Conservation (phyloP, 2,797 vertebrate species). For the Acipenser transmontanus region DNA sequence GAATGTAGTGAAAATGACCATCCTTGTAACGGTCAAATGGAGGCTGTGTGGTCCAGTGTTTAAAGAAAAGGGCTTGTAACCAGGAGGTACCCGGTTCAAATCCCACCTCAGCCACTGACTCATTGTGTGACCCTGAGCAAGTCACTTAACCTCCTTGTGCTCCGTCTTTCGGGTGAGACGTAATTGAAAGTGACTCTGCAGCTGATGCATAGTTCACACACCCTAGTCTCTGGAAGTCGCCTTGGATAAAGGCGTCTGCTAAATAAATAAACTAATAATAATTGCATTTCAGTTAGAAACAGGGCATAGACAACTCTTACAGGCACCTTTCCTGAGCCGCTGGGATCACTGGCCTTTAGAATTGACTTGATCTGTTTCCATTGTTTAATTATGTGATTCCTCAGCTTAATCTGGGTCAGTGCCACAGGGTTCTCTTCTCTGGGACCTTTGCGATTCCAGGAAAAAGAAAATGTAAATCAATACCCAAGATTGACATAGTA, state of each 20-base stretch:
- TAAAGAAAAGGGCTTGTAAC: no score
- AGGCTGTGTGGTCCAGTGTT: no score
- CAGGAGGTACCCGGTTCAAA: no score
- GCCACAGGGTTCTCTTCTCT: slow-evolving; percentile 15
- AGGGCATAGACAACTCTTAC: slow-evolving; percentile 25
- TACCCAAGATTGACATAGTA: not conserved
- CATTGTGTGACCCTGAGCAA: no score
- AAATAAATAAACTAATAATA: no score
- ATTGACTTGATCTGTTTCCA: slow-evolving; percentile 26
- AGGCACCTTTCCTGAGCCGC: slow-evolving; percentile 22
- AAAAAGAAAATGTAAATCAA: not conserved
- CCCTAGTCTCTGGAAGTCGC: no score
- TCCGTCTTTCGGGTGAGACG: no score
- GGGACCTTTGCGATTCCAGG: not conserved
- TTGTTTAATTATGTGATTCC: slow-evolving; percentile 18
- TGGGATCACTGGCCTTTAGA: slow-evolving; percentile 23
- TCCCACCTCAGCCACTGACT: no score
- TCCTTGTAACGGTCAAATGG: slow-evolving; percentile 24
- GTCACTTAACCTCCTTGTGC: no score
- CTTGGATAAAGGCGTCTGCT: no score
- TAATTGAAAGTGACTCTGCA: no score
- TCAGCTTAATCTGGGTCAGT: slow-evolving; percentile 15
- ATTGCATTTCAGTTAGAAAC: slow-evolving; percentile 18
- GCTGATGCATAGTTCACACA: no score
- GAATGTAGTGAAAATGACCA: slow-evolving; percentile 28